Conservation (phyloP, 2,888 invertebrate species). For the Agriotes lineatus region DNA sequence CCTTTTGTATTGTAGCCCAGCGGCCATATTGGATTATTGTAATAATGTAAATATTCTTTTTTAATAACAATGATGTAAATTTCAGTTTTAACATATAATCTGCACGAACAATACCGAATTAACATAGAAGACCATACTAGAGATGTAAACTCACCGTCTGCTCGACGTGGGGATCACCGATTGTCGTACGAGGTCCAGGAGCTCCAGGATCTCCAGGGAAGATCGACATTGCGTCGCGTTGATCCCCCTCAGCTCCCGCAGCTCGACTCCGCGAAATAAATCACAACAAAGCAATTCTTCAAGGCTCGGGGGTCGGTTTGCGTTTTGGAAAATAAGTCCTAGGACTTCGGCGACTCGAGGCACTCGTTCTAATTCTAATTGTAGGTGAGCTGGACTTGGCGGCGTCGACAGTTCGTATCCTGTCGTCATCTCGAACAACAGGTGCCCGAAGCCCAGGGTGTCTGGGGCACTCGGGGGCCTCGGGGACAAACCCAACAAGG, state of each 20-base stretch:
- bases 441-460: conserved; percentile 82
- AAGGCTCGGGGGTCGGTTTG: conserved; percentile 80
- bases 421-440: conserved; percentile 93
- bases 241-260: conserved; percentile 88
- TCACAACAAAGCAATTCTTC: conserved; percentile 87
- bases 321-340: conserved; percentile 66
- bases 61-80: too few species aligned
- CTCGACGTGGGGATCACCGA: conserved; percentile 57
- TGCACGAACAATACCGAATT: too few species aligned
- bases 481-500: conserved; percentile 81
- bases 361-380: conserved; percentile 76
- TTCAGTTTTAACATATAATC: too few species aligned
- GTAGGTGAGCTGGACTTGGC: conserved; percentile 79
- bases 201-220: conserved; percentile 58
- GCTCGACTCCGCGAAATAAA: conserved; percentile 88
- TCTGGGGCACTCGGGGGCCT: conserved; percentile 71
- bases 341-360: conserved; percentile 73
- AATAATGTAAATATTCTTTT: too few species aligned
- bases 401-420: conserved; percentile 84
- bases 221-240: conserved; percentile 72
- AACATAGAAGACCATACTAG: too few species aligned
- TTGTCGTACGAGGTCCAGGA: conserved; percentile 59
- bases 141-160: conserved; percentile 57
- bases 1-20: too few species aligned
- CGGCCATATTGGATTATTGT: too few species aligned